These are phyloP conservation scores for Synodontis membranacea DNA, from an alignment of 2,113 vertebrate genomes.

Conservation along the genomic window DNA sequence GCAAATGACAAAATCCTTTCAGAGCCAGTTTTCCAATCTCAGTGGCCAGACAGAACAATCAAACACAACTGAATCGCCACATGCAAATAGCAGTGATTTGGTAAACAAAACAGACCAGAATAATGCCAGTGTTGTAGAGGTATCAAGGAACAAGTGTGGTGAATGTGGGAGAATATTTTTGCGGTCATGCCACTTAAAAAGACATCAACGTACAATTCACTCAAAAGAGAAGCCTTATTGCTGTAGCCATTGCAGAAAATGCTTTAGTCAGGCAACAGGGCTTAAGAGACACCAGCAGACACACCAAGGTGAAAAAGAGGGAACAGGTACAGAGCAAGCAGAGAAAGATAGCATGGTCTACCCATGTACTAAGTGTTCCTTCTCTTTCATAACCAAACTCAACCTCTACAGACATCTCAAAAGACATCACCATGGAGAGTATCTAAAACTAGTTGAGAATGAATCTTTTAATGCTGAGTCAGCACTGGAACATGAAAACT, in stretches of 20 bases:
- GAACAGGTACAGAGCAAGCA: neutral
- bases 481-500: neutral
- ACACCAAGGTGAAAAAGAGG: slow-evolving; percentile 36
- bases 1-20: slow-evolving; percentile 29
- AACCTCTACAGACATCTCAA: slow-evolving; percentile 49
- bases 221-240: slow-evolving; percentile 57
- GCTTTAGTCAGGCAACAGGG: slow-evolving; percentile 57
- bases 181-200: slow-evolving; percentile 52
- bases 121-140: neutral
- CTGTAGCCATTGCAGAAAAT: slow-evolving; percentile 55
- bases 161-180: slow-evolving; percentile 55
- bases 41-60: slow-evolving; percentile 27
- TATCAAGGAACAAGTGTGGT: slow-evolving; percentile 37
- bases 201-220: slow-evolving; percentile 58
- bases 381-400: slow-evolving; percentile 43
- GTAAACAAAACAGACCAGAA: neutral
- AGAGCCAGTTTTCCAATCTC: slow-evolving; percentile 14
- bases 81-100: neutral
- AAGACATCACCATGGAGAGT: slow-evolving; percentile 45
- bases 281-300: slow-evolving; percentile 58
- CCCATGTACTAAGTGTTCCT: slow-evolving; percentile 43
- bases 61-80: neutral
- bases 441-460: slow-evolving; percentile 36
- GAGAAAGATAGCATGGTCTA: neutral
- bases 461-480: neutral